These are phyloP conservation scores for Hippopotamyrus pictus DNA, from an alignment of 2,797 vertebrate genomes.

Conservation along the genomic window DNA sequence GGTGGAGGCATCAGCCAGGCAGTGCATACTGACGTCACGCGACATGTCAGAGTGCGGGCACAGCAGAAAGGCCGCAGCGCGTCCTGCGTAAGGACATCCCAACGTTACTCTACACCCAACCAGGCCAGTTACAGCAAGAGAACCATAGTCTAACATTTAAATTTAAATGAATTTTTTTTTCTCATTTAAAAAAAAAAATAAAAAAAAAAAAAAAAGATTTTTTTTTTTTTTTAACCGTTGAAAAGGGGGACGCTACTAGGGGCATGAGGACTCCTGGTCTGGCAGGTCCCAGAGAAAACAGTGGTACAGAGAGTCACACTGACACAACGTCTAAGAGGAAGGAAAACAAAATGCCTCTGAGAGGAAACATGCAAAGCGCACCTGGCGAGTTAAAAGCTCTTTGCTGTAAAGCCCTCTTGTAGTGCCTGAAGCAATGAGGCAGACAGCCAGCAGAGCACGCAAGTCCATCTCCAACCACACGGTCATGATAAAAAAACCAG, in stretches of 20 bases:
- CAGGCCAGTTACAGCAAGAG: background rate
- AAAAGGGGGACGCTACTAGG: background rate
- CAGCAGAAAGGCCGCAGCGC: background rate
- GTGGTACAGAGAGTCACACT: background rate
- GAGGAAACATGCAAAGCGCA: conserved; percentile 12
- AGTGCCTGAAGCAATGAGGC: background rate
- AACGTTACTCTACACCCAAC: background rate
- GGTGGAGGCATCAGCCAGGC: background rate
- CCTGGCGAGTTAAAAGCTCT: background rate
- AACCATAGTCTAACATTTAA: background rate
- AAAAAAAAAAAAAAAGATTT: too few species aligned
- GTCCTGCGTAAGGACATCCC: background rate
- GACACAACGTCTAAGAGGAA: background rate
- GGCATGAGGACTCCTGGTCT: background rate
- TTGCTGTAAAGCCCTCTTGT: background rate
- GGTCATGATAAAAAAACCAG: background rate
- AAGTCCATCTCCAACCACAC: background rate
- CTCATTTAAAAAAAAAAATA: background rate
- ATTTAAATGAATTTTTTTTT: background rate
- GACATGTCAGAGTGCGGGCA: background rate
- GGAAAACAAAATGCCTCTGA: background rate
- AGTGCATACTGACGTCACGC: background rate
- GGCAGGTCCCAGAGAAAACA: background rate
- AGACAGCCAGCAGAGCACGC: background rate
- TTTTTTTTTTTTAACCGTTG: background rate